Percentiles rank a stretch among this genome's conserved stretches.
phyloP scores from a whole-genome alignment of 2,888 invertebrate genomes.

The Argyresthia albistria region DNA sequence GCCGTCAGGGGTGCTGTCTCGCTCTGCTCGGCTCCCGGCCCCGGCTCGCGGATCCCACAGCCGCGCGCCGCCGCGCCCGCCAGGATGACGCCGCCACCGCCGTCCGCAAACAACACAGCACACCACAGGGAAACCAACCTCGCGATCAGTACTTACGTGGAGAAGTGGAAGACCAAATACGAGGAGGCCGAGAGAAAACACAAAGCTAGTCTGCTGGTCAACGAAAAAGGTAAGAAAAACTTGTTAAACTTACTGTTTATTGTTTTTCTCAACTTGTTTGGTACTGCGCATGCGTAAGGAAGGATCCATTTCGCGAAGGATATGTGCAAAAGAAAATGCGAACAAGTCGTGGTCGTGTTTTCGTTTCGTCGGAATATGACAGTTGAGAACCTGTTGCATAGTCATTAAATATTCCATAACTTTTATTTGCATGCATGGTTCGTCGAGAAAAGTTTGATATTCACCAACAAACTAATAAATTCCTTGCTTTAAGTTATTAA shows the following conservation, averaged over 20 bases:
- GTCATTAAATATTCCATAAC: conserved; percentile 48
- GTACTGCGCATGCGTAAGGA: conserved; percentile 51
- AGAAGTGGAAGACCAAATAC: conserved; percentile 79
- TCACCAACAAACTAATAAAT: too few species aligned
- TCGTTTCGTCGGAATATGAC: conserved; percentile 62
- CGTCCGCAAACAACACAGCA: conserved; percentile 27
- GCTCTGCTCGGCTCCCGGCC: conserved; percentile 41
- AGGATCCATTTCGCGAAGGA: conserved; percentile 11
- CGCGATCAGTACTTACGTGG: conserved; percentile 62
- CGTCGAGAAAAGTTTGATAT: too few species aligned
- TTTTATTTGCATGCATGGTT: background rate
- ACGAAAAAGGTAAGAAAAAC: conserved; percentile 77
- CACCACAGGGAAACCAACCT: conserved; percentile 58
- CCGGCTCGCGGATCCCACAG: conserved; percentile 57
- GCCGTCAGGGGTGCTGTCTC: conserved; percentile 60
- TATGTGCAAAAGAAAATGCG: conserved; percentile 59
- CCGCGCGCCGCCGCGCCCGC: conserved; percentile 39
- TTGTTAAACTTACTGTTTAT: conserved; percentile 11
- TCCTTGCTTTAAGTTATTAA: too few species aligned
- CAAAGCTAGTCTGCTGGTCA: conserved; percentile 76
- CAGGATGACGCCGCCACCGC: conserved; percentile 52
- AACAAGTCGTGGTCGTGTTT: conserved; percentile 58
- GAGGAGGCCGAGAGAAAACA: conserved; percentile 80
- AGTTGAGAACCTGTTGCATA: conserved; percentile 62
- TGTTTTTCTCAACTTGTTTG: conserved; percentile 19